Percentiles rank a stretch among this genome's conserved stretches.
Conservation (phyloP, 2,113 vertebrate genomes). For the Saccopteryx bilineata region DNA sequence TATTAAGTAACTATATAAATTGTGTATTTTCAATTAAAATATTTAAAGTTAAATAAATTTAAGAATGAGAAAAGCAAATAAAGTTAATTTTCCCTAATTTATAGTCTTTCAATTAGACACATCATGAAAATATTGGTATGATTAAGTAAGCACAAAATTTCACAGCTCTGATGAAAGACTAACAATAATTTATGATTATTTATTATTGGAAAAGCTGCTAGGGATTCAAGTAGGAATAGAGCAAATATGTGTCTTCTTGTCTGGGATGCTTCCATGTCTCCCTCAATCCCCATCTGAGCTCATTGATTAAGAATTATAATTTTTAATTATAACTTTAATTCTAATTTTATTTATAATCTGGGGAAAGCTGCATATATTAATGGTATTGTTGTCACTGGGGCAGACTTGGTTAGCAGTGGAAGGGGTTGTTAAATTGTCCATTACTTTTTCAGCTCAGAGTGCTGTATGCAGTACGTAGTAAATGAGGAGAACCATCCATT, state of each 20-base stretch:
- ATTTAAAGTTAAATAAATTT: neutral
- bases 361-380: neutral
- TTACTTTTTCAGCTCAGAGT: neutral
- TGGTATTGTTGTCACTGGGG: neutral
- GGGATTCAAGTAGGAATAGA: neutral
- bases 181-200: neutral
- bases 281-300: fast-evolving
- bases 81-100: neutral
- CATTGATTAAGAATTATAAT: neutral
- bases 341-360: too few species aligned
- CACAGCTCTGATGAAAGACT: neutral
- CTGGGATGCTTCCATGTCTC: too few species aligned
- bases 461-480: neutral
- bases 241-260: neutral
- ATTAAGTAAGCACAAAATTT: neutral
- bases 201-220: neutral
- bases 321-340: neutral
- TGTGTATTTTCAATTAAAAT: slow-evolving; percentile 54
- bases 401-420: neutral
- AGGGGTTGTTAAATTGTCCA: neutral
- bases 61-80: neutral
- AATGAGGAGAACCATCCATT: neutral
- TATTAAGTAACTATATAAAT: slow-evolving; percentile 66
- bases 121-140: neutral
- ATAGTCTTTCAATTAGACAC: neutral